phyloP scores from a whole-genome alignment of 1,140 invertebrate genomes.

The Brachionus manjavacas region DNA sequence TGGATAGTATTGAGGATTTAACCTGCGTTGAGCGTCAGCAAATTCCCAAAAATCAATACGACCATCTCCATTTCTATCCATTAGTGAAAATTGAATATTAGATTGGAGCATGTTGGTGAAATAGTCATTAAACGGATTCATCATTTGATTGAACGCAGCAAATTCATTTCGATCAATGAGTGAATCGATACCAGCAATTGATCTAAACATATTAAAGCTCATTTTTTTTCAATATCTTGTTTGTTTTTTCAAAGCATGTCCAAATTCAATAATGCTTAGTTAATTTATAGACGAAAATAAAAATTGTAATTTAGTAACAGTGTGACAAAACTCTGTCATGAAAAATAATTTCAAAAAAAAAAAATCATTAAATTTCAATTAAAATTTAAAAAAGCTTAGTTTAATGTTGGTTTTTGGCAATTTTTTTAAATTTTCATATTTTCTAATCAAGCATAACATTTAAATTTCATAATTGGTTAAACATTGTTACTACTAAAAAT shows the following conservation, averaged over 20 bases:
- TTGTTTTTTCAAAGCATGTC: neutral
- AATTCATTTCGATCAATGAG: neutral
- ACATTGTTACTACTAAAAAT: no score
- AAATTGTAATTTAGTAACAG: no score
- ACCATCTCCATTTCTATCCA: slow-evolving; percentile 23
- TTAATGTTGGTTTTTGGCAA: no score
- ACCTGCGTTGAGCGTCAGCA: neutral
- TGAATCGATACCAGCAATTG: neutral
- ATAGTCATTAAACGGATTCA: neutral
- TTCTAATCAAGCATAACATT: no score
- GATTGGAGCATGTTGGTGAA: neutral
- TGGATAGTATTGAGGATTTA: neutral
- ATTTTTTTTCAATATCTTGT: neutral
- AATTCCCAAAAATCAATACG: neutral
- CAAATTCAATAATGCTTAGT: no score
- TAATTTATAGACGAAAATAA: no score
- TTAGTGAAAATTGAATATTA: neutral
- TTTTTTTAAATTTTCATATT: no score
- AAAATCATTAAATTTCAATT: no score
- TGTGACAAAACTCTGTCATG: no score
- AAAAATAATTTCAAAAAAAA: no score
- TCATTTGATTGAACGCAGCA: neutral
- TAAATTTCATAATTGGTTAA: no score
- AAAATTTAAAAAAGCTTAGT: no score
- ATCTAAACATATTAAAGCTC: neutral